These are phyloP conservation scores for Leptinotarsa tumamoca DNA, from an alignment of 2,888 invertebrate species.

Conservation along the genomic window DNA sequence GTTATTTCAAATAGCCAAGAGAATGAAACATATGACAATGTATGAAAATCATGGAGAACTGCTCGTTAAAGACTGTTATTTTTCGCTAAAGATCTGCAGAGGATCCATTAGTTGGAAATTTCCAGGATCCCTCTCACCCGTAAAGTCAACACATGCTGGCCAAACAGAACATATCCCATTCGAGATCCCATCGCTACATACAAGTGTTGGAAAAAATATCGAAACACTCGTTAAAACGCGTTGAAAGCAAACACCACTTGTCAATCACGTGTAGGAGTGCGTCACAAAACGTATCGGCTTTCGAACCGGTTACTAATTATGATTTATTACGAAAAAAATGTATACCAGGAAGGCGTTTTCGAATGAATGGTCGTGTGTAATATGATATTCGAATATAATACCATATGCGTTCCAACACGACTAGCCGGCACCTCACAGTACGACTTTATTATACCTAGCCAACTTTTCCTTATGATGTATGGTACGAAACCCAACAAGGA, in stretches of 20 bases:
- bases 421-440: conserved; percentile 22
- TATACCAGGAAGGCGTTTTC: conserved; percentile 29
- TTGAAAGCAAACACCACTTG: conserved; percentile 19
- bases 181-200: background rate
- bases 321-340: conserved; percentile 24
- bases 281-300: conserved; percentile 10
- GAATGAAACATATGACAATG: too few relatives aligned
- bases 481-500: too few relatives aligned
- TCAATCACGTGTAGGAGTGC: conserved; percentile 12
- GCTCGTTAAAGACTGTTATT: too few relatives aligned
- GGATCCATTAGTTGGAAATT: background rate
- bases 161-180: conserved; percentile 4
- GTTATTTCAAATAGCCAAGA: too few relatives aligned
- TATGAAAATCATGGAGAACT: too few relatives aligned
- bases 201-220: background rate
- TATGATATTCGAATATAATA: conserved; percentile 29
- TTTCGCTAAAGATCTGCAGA: background rate
- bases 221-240: conserved; percentile 8
- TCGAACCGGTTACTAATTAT: conserved; percentile 22
- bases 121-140: background rate
- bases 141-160: conserved; percentile 13
- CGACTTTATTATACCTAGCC: conserved; percentile 22
- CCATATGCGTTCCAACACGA: conserved; percentile 29
- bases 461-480: conserved; percentile 16
- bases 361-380: conserved; percentile 22